phyloP scores from a whole-genome alignment of 2,888 invertebrate species.

The Campoplex capitator region DNA sequence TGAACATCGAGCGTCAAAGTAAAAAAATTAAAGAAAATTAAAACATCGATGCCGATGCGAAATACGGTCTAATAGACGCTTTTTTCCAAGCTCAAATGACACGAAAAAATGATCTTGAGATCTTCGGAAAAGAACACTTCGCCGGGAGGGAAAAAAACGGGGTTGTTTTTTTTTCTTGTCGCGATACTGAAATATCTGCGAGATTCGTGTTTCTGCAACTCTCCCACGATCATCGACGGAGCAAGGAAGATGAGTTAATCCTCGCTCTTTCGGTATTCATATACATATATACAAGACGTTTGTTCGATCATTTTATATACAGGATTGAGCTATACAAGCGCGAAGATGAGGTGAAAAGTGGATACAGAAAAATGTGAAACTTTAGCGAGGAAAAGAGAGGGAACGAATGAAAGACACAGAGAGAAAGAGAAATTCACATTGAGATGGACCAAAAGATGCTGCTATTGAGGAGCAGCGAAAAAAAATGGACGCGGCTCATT shows the following conservation, averaged over 20 bases:
- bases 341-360: constrained; percentile 56
- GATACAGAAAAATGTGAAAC: constrained; percentile 27
- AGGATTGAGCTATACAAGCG: background rate
- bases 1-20: no score
- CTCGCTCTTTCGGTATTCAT: background rate
- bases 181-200: constrained; percentile 28
- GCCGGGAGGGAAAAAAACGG: constrained; percentile 34
- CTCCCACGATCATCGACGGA: constrained; percentile 76
- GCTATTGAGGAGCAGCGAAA: constrained; percentile 21
- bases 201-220: constrained; percentile 73
- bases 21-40: background rate
- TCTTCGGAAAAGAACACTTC: background rate
- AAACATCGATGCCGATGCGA: background rate
- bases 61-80: background rate
- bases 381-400: background rate
- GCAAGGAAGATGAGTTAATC: constrained; percentile 52
- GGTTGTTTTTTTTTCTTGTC: background rate
- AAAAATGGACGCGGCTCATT: constrained; percentile 69
- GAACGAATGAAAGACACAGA: background rate
- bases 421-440: constrained; percentile 3
- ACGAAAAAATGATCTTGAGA: constrained; percentile 6
- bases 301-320: background rate
- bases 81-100: background rate
- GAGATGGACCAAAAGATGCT: constrained; percentile 29
- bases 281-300: constrained; percentile 3